These are phyloP conservation scores for Dermatophagoides farinae DNA, from an alignment of 1,140 invertebrate genomes.

Conservation along the genomic window DNA sequence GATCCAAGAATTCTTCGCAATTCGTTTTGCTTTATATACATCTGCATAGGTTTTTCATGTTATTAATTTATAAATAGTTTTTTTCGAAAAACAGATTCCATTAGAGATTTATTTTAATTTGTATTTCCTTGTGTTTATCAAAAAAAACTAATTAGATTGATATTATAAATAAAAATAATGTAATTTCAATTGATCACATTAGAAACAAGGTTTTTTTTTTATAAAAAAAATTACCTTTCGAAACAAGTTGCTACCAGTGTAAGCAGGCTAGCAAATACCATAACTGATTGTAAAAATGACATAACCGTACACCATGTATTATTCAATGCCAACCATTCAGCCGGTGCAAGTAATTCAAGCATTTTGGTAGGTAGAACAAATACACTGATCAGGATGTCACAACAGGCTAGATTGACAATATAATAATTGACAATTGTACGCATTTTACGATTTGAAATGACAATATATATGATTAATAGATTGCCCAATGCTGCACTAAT, in stretches of 20 bases:
- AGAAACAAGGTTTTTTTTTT: no score
- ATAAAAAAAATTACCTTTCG: constrained; percentile 26
- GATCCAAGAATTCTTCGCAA: no score
- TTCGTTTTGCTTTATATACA: no score
- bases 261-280: constrained; percentile 25
- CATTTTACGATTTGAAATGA: constrained; percentile 28
- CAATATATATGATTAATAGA: constrained; percentile 23
- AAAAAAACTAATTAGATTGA: no score
- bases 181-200: no score
- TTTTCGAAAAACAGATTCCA: no score
- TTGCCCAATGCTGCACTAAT: constrained; percentile 26
- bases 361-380: constrained; percentile 31
- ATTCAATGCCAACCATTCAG: constrained; percentile 26
- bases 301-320: constrained; percentile 27
- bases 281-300: constrained; percentile 26
- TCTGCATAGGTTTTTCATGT: no score
- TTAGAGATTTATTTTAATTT: no score
- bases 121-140: no score
- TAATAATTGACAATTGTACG: constrained; percentile 33
- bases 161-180: no score
- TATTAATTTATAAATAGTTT: no score
- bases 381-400: constrained; percentile 29
- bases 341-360: constrained; percentile 29
- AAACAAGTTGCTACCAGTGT: constrained; percentile 31
- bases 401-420: constrained; percentile 31